phyloP scores from a whole-genome alignment of 2,113 vertebrate genomes.

The Eclectus roratus region DNA sequence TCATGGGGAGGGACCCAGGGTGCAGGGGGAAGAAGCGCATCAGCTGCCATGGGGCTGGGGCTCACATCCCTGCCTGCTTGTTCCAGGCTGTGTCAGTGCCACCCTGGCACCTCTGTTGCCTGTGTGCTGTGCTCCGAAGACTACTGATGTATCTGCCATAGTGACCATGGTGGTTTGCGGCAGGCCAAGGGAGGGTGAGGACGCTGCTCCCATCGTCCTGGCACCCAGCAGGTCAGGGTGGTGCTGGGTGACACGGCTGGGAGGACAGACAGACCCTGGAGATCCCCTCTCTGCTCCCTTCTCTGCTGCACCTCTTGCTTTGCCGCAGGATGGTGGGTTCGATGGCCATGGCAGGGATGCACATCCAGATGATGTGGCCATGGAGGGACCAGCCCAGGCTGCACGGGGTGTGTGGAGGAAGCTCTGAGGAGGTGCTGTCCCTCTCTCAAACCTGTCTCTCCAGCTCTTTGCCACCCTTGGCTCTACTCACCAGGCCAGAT shows the following conservation, averaged over 20 bases:
- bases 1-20: not conserved
- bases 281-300: not conserved
- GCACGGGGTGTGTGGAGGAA: rapidly evolving
- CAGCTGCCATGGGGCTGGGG: rapidly evolving
- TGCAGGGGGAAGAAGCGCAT: not conserved
- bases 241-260: rapidly evolving
- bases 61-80: not conserved
- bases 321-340: rapidly evolving
- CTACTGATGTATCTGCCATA: rapidly evolving
- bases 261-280: not conserved
- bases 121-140: rapidly evolving
- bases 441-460: not conserved
- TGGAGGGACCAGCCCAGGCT: rapidly evolving
- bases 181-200: too few species aligned
- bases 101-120: not conserved
- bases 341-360: rapidly evolving
- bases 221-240: not conserved
- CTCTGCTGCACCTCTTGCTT: not conserved
- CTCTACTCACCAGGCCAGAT: not conserved
- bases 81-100: not conserved
- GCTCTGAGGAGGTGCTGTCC: not conserved
- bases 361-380: rapidly evolving
- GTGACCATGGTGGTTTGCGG: rapidly evolving
- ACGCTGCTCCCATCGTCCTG: not conserved
- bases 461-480: not conserved